phyloP scores from a whole-genome alignment of 2,888 invertebrate genomes.

The Diarsia brunnea region DNA sequence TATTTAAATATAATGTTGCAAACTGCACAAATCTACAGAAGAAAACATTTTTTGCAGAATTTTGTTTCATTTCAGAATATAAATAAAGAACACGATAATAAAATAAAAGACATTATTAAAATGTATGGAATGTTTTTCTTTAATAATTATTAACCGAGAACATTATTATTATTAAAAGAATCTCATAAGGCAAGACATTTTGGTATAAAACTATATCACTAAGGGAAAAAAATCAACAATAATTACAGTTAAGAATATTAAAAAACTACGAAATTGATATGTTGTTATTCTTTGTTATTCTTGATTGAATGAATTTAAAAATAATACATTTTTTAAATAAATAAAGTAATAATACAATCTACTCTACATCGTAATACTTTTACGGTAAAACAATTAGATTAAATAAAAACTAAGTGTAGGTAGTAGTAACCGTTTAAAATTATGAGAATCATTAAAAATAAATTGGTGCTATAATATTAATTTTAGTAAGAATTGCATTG shows the following conservation, averaged over 20 bases:
- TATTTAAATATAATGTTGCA: slow-evolving; percentile 28
- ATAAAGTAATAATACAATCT: slow-evolving; percentile 66
- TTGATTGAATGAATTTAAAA: slow-evolving; percentile 75
- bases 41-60: neutral
- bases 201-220: slow-evolving; percentile 66
- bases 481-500: slow-evolving; percentile 32
- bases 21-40: slow-evolving; percentile 15
- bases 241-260: slow-evolving; percentile 44
- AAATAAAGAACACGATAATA: slow-evolving; percentile 30
- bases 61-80: slow-evolving; percentile 14
- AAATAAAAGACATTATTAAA: slow-evolving; percentile 34
- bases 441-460: slow-evolving; percentile 61
- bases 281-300: slow-evolving; percentile 87
- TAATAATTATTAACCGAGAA: slow-evolving; percentile 37
- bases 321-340: slow-evolving; percentile 60
- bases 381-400: slow-evolving; percentile 76
- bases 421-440: slow-evolving; percentile 31
- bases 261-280: slow-evolving; percentile 80
- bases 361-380: slow-evolving; percentile 83
- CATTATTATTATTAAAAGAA: slow-evolving; percentile 57
- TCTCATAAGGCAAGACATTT: slow-evolving; percentile 71
- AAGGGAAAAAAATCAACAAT: slow-evolving; percentile 36
- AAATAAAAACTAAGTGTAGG: slow-evolving; percentile 44
- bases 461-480: slow-evolving; percentile 45
- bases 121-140: slow-evolving; percentile 59